Base-by-base conservation (phyloP, 2,888 invertebrate genomes). In the Synanthedon vespiformis region DNA sequence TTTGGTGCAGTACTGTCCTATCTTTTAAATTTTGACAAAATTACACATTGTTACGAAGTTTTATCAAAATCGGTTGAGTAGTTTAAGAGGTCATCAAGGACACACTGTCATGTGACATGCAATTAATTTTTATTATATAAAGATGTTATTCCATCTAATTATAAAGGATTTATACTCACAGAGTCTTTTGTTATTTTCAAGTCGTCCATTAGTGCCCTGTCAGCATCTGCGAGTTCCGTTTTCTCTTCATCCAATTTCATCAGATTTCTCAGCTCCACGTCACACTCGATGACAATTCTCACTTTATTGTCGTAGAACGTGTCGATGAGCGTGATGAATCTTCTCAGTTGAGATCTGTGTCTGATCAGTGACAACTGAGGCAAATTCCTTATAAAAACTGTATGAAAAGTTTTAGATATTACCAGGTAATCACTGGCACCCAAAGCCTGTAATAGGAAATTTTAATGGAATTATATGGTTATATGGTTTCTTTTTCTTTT, bases 241-340 rank as follows among this genome's bases (percentile, higher is more conserved):
- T 74, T 63, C 40, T 70, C 62, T 59, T 82, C 75, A 62, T 89
- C 89, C 40, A 85, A 64, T 53, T 83, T 81, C 78, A 99, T 96
- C 44, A 99, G 87, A 55, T 92, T 80, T 54, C 91, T 92, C 51
- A 94, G 90, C 3, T 94, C 91, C 52, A 90, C 92, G 60, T 93
- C 94, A 0, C 98, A 94, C 10, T 94, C 93, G 63, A 97, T 91
- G 0, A 98, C 94, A 48, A 98, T 90, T 72, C 92, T 88, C 56
- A 97, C 95, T 87, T 92, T 92, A 70, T 95, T 94, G 79, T 99
- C 98, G 74, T 99, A 99, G 10, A 99, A 88, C 0, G 98, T 97
- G 77, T 99, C 99, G 63, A 99, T 96, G 13, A 99, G 89, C 0
- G 97, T 98, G 57, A 99, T 99, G 76, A 99, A 99, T 59, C 99